Evolutionary conservation across 2,888 invertebrate genomes (phyloP).

Genomic region (Flabesymbios commensalis): DNA sequence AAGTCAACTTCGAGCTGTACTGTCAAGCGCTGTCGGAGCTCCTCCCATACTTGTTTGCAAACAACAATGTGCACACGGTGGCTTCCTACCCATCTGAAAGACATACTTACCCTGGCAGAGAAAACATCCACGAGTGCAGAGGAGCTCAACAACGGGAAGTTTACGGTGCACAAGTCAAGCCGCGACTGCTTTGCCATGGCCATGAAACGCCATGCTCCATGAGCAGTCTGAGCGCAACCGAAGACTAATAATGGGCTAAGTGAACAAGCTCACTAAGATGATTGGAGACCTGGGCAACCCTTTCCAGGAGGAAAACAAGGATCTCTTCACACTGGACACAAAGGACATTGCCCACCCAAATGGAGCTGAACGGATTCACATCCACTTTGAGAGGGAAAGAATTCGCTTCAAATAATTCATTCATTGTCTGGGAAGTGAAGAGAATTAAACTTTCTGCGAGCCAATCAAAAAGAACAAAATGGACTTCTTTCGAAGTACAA

Average conservation of each 20-base stretch:
- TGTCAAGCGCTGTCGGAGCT: conserved; percentile 24
- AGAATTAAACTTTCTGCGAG: conserved; percentile 7
- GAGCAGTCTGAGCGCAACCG: conserved; percentile 5
- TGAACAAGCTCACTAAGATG: conserved; percentile 13
- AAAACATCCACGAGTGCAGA: conserved; percentile 28
- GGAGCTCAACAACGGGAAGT: conserved; percentile 35
- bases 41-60: conserved; percentile 35
- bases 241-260: conserved; percentile 14
- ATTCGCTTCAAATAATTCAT: neutral
- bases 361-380: conserved; percentile 20
- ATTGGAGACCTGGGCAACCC: conserved; percentile 30
- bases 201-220: conserved; percentile 23
- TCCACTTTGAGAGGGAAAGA: conserved; percentile 24
- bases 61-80: conserved; percentile 35
- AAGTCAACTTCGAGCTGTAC: conserved; percentile 25
- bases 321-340: conserved; percentile 30
- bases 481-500: neutral
- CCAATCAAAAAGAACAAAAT: conserved; percentile 2
- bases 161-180: conserved; percentile 33
- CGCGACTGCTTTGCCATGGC: conserved; percentile 33
- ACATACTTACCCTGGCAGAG: conserved; percentile 32
- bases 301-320: conserved; percentile 23
- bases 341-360: conserved; percentile 24
- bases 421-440: conserved; percentile 12
- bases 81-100: conserved; percentile 36